These are phyloP conservation scores for Triops cancriformis DNA, from an alignment of 1,140 invertebrate genomes.

Conservation along the genomic window DNA sequence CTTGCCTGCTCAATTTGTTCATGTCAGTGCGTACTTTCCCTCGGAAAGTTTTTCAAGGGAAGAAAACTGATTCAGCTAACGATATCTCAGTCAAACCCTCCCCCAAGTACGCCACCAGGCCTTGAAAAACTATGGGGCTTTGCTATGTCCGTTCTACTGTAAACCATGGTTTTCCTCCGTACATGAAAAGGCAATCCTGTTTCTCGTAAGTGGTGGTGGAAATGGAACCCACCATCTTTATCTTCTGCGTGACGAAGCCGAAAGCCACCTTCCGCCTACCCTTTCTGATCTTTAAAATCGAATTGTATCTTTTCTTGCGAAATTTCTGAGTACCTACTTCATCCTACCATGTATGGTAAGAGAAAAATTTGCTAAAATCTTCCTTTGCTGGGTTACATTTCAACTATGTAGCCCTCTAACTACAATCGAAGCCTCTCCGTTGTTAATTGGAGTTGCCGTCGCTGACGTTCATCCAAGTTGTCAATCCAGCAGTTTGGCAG, in stretches of 20 bases:
- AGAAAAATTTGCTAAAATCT: too few relatives aligned
- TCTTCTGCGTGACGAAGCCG: not conserved
- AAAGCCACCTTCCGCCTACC: not conserved
- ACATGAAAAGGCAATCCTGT: not conserved
- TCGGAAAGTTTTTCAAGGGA: not conserved
- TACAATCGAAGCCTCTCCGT: too few relatives aligned
- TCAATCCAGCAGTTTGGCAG: too few relatives aligned
- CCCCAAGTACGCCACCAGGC: not conserved
- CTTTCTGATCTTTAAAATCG: not conserved
- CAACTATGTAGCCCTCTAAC: too few relatives aligned
- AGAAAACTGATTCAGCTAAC: not conserved
- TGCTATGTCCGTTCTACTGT: not conserved
- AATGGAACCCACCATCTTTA: not conserved
- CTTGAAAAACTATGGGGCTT: not conserved
- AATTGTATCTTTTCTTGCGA: not conserved
- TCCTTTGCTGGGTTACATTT: too few relatives aligned
- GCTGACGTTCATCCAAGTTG: too few relatives aligned
- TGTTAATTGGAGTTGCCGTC: too few relatives aligned
- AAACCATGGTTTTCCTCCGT: not conserved
- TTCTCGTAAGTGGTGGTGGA: slow-evolving; percentile 1
- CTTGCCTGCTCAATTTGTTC: not conserved
- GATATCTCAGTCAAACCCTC: not conserved
- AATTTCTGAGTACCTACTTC: not conserved
- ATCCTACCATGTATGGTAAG: too few relatives aligned
- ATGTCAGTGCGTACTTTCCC: not conserved